Percentiles rank a stretch among this genome's conserved stretches.
Conservation (phyloP, 2,113 vertebrate species). For the Macheiramphus alcinus region DNA sequence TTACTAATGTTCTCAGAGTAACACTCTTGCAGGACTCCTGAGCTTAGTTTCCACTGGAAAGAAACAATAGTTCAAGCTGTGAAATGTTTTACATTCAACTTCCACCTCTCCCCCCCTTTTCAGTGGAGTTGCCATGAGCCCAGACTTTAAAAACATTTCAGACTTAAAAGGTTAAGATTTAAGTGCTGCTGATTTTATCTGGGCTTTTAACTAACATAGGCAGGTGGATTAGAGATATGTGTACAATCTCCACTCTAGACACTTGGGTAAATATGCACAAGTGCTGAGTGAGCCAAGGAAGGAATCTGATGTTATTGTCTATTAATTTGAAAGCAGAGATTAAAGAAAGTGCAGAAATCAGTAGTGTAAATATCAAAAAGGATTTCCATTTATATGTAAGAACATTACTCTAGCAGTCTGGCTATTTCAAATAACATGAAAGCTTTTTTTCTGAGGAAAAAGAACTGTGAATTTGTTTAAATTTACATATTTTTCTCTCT, state of each 20-base stretch:
- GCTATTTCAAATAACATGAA: constrained; percentile 69
- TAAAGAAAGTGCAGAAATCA: constrained; percentile 86
- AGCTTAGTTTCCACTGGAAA: constrained; percentile 20
- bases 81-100: constrained; percentile 45
- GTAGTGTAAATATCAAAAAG: constrained; percentile 86
- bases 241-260: constrained; percentile 86
- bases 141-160: constrained; percentile 83
- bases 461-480: constrained; percentile 67
- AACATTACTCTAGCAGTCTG: constrained; percentile 73
- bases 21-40: not conserved
- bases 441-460: constrained; percentile 50
- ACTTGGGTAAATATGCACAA: constrained; percentile 87
- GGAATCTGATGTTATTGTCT: constrained; percentile 88
- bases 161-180: constrained; percentile 90
- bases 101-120: not conserved
- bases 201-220: constrained; percentile 85
- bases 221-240: constrained; percentile 89
- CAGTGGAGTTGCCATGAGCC: constrained; percentile 72
- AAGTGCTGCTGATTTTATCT: constrained; percentile 85
- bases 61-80: constrained; percentile 36
- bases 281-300: constrained; percentile 77
- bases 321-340: constrained; percentile 95
- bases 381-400: constrained; percentile 83
- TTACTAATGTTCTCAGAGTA: constrained; percentile 32
- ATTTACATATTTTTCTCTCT: constrained; percentile 70